These are phyloP conservation scores for Subacronicta megacephala DNA, from an alignment of 2,888 invertebrate genomes.

Conservation along the genomic window DNA sequence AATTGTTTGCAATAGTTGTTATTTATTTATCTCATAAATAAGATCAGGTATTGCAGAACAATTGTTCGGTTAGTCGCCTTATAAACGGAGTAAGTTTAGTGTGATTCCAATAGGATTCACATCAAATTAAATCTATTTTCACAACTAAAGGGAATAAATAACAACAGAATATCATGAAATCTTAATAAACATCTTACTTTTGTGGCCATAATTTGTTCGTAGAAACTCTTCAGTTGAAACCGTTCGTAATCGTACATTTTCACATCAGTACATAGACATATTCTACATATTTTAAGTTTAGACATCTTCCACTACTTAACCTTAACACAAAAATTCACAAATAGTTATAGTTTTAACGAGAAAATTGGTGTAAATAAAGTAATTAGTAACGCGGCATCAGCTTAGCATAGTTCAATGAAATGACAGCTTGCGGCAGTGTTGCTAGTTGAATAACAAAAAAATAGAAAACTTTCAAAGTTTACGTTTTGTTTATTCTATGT, in stretches of 20 bases:
- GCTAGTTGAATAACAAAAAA: conserved; percentile 8
- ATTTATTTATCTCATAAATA: too few species aligned
- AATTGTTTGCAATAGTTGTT: too few species aligned
- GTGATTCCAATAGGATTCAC: not conserved
- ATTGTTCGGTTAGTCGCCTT: too few species aligned
- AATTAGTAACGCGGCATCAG: conserved; percentile 40
- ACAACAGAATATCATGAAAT: conserved; percentile 3
- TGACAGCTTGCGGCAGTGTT: conserved; percentile 37
- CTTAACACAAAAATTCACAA: conserved; percentile 21
- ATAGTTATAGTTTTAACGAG: conserved; percentile 14
- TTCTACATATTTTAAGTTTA: conserved; percentile 67
- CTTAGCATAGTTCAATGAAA: conserved; percentile 19
- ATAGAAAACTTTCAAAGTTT: not conserved
- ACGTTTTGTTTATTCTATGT: too few species aligned
- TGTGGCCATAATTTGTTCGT: conserved; percentile 69
- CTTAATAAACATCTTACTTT: conserved; percentile 65
- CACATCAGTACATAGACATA: conserved; percentile 68
- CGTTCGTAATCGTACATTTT: conserved; percentile 67
- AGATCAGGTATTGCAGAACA: too few species aligned
- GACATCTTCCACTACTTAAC: conserved; percentile 56
- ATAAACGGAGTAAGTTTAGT: too few species aligned
- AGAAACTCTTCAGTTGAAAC: conserved; percentile 66
- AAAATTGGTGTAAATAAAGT: conserved; percentile 32
- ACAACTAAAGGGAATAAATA: not conserved
- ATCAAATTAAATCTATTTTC: not conserved